Evolutionary conservation across 2,113 vertebrate genomes (phyloP), one percentile per base, ranked within the genome.

Genomic region (Drymodes brunneopygia): DNA sequence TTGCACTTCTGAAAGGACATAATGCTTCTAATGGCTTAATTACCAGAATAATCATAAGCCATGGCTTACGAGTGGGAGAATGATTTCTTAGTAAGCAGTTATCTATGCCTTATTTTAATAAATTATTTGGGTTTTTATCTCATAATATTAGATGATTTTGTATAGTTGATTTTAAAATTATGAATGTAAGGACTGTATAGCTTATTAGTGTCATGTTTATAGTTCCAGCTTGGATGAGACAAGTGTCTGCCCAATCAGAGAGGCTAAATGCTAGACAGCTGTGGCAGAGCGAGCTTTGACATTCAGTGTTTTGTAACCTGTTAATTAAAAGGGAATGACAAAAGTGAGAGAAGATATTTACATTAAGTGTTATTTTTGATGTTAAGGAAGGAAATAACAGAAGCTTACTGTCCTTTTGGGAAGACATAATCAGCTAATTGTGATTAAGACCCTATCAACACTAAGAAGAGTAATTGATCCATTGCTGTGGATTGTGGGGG

Each of bases 401-500:
- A 61, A 69, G 2, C 33, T 77, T 81, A 20, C 11, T 11, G 8
- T 61, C 4, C 1, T 48, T 62, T 80, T 29, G 29, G 36, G 69
- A 62, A 82, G 15, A 79, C 5, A 2, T 29, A 24, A 50, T 51
- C 29, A 60, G 4, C 24, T 67, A 42, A 36, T 25, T 61, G 17
- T 48, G 5, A 33, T 84, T 42, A 36, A 73, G 33, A 78, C 7
- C 74, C 29, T 66, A 13, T 8, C 35, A 85, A 10, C 9, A 21
- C 7, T 70, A 57, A 15, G 33, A 13, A 42, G 3, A 54, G 9
- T 38, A 14, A 51, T 5, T 47, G 25, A n/a, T 73, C 54, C 15
- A 33, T 20, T 73, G 2, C 8, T 64, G 17, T 42, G 21, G 4
- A 10, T 69, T 12, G 4, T 0, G 3, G 9, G 15, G 0, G 3